Conservation (phyloP, 2,113 vertebrate species). For the Odocoileus virginianus region DNA sequence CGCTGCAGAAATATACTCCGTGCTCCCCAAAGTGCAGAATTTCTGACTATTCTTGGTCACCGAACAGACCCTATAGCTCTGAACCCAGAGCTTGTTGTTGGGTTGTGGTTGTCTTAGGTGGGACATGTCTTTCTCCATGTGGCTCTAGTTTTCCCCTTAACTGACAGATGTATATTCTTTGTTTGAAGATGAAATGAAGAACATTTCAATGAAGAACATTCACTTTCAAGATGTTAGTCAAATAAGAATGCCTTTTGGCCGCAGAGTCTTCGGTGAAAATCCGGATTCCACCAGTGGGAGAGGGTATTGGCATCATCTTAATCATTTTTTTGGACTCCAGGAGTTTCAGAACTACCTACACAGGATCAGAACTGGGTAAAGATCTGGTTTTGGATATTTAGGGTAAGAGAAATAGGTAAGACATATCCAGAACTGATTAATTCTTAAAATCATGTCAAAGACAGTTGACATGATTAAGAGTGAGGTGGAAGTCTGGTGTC, state of each 20-base stretch:
- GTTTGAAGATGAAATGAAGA: conserved; percentile 13
- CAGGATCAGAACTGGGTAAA: neutral
- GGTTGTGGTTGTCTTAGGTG: neutral
- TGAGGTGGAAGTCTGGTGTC: neutral
- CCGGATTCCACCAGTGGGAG: neutral
- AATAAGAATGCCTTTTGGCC: neutral
- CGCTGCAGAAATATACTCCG: conserved; percentile 9
- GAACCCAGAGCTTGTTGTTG: neutral
- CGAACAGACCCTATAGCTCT: neutral
- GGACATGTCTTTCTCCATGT: neutral
- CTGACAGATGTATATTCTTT: neutral
- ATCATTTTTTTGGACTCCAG: neutral
- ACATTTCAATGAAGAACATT: neutral
- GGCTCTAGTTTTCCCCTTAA: neutral
- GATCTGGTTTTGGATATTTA: neutral
- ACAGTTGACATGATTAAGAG: neutral
- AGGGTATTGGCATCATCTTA: neutral
- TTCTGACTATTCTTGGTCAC: neutral
- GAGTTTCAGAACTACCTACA: neutral
- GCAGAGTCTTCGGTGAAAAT: neutral
- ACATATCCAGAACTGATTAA: neutral
- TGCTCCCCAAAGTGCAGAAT: conserved; percentile 36
- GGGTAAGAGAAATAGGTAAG: neutral
- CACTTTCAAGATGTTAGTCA: neutral
- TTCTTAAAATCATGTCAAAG: neutral